Evolutionary conservation across 2,113 vertebrate species (phyloP).

Genomic region (Dunckerocampus dactyliophorus): DNA sequence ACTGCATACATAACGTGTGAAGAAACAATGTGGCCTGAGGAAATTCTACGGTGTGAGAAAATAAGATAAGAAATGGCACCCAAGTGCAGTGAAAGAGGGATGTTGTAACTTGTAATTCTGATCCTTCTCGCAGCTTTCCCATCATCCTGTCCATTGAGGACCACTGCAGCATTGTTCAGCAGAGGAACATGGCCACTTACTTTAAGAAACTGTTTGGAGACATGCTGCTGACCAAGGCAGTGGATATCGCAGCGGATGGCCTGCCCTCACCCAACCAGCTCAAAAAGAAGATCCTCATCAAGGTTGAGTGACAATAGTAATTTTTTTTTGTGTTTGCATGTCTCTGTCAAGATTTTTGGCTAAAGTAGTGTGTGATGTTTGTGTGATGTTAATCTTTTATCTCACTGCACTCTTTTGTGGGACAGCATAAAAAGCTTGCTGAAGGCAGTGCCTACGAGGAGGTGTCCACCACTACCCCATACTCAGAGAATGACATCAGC

Average conservation of each 20-base stretch:
- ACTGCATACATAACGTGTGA: background rate
- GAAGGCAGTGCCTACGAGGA: slow-evolving; percentile 97
- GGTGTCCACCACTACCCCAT: slow-evolving; percentile 85
- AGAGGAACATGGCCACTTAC: slow-evolving; percentile 91
- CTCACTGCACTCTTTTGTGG: background rate
- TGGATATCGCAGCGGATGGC: slow-evolving; percentile 90
- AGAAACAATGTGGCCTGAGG: slow-evolving; percentile 9
- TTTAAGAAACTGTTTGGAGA: slow-evolving; percentile 97
- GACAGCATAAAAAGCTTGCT: slow-evolving; percentile 95
- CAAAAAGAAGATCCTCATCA: slow-evolving; percentile 96
- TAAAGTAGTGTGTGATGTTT: background rate
- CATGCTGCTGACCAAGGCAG: slow-evolving; percentile 91
- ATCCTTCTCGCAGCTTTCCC: slow-evolving; percentile 75
- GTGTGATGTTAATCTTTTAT: background rate
- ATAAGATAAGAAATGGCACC: background rate
- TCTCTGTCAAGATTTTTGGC: too few species aligned
- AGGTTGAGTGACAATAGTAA: slow-evolving; percentile 69
- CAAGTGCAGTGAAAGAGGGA: background rate
- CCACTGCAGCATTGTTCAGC: slow-evolving; percentile 98
- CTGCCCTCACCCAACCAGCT: slow-evolving; percentile 95
- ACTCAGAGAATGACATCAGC: slow-evolving; percentile 97
- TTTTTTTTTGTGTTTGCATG: background rate
- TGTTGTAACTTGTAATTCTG: background rate
- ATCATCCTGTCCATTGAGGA: slow-evolving; percentile 97
- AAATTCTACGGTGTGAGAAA: background rate